Percentiles rank a stretch among this genome's conserved stretches.
These are phyloP conservation scores for Acrocephalus arundinaceus DNA, from an alignment of 2,113 vertebrate species.

Conservation along the genomic window DNA sequence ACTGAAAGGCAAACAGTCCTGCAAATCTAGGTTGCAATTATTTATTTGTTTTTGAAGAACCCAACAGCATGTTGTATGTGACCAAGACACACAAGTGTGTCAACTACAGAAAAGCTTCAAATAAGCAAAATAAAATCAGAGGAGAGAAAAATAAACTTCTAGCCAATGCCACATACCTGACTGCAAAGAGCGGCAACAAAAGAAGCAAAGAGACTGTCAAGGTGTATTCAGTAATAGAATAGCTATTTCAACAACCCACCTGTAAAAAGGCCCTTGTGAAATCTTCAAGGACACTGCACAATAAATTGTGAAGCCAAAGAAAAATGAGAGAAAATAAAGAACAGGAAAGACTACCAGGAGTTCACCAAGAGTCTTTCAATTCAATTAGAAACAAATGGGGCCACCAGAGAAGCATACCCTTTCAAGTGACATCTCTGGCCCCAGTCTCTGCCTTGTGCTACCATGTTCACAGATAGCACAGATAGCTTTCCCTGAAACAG, in stretches of 20 bases:
- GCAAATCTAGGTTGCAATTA: background rate
- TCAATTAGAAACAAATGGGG: background rate
- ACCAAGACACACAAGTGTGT: background rate
- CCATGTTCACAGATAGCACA: background rate
- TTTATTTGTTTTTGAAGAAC: background rate
- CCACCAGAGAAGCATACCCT: background rate
- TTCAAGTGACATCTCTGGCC: background rate
- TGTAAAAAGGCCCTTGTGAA: background rate
- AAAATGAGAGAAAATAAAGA: background rate
- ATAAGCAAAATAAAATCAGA: background rate
- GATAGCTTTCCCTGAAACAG: background rate
- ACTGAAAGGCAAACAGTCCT: background rate
- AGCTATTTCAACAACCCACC: background rate
- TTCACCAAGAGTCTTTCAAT: background rate
- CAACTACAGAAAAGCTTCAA: background rate
- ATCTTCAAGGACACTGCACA: background rate
- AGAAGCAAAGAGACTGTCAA: background rate
- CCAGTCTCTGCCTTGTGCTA: background rate
- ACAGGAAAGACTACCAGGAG: background rate
- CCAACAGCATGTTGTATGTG: background rate
- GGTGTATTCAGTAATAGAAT: accelerated
- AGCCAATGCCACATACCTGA: background rate
- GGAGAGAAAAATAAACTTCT: background rate
- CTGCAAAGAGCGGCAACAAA: background rate
- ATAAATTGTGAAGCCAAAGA: background rate